These are phyloP conservation scores for Ceratosolen fusciceps DNA, from an alignment of 1,140 invertebrate species.

Conservation along the genomic window DNA sequence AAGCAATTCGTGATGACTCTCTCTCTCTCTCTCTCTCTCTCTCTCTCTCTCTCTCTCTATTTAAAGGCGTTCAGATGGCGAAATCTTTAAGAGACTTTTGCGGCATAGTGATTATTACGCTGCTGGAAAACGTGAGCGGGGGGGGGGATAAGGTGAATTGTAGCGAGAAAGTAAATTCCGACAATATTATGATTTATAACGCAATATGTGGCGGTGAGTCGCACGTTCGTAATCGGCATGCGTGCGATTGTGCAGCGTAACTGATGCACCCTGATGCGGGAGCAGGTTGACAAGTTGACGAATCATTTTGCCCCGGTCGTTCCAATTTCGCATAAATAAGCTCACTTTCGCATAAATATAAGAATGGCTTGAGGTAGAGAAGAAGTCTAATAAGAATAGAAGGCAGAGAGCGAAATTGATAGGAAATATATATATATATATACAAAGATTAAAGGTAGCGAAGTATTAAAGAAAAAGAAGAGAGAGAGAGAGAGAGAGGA, in stretches of 20 bases:
- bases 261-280: slow-evolving; percentile 33
- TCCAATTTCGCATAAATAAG: slow-evolving; percentile 21
- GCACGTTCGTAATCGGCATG: not conserved
- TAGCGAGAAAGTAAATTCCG: slow-evolving; percentile 53
- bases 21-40: not conserved
- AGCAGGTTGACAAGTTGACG: slow-evolving; percentile 51
- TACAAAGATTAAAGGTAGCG: not conserved
- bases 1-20: too few species aligned
- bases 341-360: not conserved
- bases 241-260: slow-evolving; percentile 1
- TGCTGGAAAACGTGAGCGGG: not conserved
- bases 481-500: not conserved
- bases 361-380: not conserved
- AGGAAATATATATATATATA: too few species aligned
- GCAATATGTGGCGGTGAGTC: slow-evolving; percentile 48
- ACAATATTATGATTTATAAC: slow-evolving; percentile 59
- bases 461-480: not conserved
- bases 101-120: slow-evolving; percentile 42
- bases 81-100: slow-evolving; percentile 51
- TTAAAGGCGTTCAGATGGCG: slow-evolving; percentile 46
- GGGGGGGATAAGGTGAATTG: not conserved
- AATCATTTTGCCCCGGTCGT: slow-evolving; percentile 49
- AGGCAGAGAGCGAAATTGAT: not conserved
- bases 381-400: not conserved
- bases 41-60: not conserved